phyloP scores from a whole-genome alignment of 2,113 vertebrate genomes.

The Daphoenositta chrysoptera region DNA sequence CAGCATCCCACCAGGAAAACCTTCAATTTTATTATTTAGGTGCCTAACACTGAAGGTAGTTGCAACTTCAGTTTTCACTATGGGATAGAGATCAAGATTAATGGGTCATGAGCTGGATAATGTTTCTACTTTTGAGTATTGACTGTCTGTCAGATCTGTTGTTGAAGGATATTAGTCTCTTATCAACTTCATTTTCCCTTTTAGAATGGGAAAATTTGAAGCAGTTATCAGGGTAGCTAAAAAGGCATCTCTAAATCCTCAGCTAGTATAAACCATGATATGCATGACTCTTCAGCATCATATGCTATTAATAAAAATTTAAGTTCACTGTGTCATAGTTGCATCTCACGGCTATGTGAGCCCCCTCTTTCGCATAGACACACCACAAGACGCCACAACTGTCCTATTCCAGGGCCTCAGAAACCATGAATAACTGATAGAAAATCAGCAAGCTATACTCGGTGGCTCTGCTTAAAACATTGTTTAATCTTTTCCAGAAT shows the following conservation, averaged over 20 bases:
- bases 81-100: not conserved
- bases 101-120: not conserved
- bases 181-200: not conserved
- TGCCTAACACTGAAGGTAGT: not conserved
- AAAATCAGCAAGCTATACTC: not conserved
- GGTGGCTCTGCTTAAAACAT: not conserved
- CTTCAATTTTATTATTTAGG: not conserved
- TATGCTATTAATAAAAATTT: not conserved
- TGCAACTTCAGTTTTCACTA: not conserved
- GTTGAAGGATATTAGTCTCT: not conserved
- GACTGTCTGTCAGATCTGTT: not conserved
- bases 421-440: not conserved
- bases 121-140: not conserved
- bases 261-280: not conserved
- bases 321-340: not conserved
- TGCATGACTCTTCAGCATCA: not conserved
- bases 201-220: not conserved
- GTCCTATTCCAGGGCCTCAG: not conserved
- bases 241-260: not conserved
- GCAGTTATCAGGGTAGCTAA: not conserved
- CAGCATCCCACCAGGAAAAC: not conserved
- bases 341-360: not conserved
- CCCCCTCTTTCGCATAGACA: not conserved
- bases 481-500: not conserved
- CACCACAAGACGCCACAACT: not conserved